These are phyloP conservation scores for Chelonus formosanus DNA, from an alignment of 2,888 invertebrate species.

Conservation along the genomic window DNA sequence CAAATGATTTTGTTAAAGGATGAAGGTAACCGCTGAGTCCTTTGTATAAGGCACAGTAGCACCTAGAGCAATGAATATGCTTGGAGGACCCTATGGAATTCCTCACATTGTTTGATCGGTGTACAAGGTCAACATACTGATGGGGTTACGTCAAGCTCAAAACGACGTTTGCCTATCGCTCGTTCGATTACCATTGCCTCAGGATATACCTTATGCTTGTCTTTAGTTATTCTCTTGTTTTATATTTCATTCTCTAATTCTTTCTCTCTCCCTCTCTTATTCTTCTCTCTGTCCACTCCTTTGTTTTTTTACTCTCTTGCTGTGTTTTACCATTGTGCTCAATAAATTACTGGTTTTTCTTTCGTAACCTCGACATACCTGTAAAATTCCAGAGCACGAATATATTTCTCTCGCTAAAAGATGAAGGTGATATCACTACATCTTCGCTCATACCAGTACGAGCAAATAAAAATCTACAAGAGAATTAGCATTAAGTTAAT, in stretches of 20 bases:
- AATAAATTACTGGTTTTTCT: slow-evolving; percentile 16
- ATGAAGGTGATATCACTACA: not conserved
- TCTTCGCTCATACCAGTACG: too few relatives aligned
- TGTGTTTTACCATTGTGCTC: not conserved
- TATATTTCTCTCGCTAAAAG: slow-evolving; percentile 15
- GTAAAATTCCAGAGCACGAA: slow-evolving; percentile 9
- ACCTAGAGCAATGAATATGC: slow-evolving; percentile 6
- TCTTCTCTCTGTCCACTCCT: not conserved
- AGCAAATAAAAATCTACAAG: too few relatives aligned
- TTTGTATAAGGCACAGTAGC: slow-evolving; percentile 4
- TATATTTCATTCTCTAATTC: slow-evolving; percentile 8
- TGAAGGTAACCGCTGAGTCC: slow-evolving; percentile 10
- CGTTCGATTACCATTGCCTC: slow-evolving; percentile 33
- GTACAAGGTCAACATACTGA: slow-evolving; percentile 31
- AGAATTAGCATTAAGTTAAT: too few relatives aligned
- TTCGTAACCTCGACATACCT: slow-evolving; percentile 1
- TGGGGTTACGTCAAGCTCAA: slow-evolving; percentile 18
- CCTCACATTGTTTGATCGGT: slow-evolving; percentile 34
- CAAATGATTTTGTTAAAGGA: not conserved
- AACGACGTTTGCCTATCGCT: slow-evolving; percentile 28
- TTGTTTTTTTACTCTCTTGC: too few relatives aligned
- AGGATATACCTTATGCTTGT: slow-evolving; percentile 7
- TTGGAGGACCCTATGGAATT: slow-evolving; percentile 30
- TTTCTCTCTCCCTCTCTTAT: slow-evolving; percentile 7
- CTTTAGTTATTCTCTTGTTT: slow-evolving; percentile 20